Base-by-base conservation (phyloP, 2,888 invertebrate genomes). In the Globia sparganii region DNA sequence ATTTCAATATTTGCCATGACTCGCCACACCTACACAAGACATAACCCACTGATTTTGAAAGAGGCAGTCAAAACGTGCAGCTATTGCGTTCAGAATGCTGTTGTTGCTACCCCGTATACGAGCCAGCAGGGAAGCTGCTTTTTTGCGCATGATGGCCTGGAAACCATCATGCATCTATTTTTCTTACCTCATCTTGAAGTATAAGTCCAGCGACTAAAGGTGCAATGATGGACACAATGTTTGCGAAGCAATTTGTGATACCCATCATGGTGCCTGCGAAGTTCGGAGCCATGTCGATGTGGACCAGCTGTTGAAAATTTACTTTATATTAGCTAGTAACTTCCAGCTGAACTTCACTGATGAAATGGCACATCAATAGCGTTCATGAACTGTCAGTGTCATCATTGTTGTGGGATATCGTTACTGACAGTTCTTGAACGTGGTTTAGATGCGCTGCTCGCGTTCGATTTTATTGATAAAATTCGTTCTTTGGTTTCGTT, bases 211-310 rank as follows among this genome's bases (percentile, higher is more conserved):
- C 98, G 0, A 97, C 95, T 0, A 98, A 92, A 0, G 98, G 98
- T 0, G 98, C 98, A n/a, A 98, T 93, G 80, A 98, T 97, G 64
- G 98, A 98, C 88, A 98, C 97, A 18, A 98, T 92, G 90, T 98
- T 98, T 0, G 98, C 98, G 18, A 97, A 94, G 70, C 97, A 97
- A 93, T 98, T 98, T 4, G 98, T 98, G 84, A 98, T 97, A 13
- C 98, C 98, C 98, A 98, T 98, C 79, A 98, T 92, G 0, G 98
- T 97, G 4, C 98, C 98, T 0, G 98, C 98, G 91, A 98, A 98
- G 91, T 98, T 98, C 0, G 98, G 98, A 9, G 98, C 97, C 90
- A 99, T 97, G 93, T 99, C 98, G 78, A 98, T 98, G 89, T 98
- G 98, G 87, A 98, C 98, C 46, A 97, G 97, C 96, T 97, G 97